phyloP scores from a whole-genome alignment of 2,888 invertebrate species.

The Pollenia angustigena region DNA sequence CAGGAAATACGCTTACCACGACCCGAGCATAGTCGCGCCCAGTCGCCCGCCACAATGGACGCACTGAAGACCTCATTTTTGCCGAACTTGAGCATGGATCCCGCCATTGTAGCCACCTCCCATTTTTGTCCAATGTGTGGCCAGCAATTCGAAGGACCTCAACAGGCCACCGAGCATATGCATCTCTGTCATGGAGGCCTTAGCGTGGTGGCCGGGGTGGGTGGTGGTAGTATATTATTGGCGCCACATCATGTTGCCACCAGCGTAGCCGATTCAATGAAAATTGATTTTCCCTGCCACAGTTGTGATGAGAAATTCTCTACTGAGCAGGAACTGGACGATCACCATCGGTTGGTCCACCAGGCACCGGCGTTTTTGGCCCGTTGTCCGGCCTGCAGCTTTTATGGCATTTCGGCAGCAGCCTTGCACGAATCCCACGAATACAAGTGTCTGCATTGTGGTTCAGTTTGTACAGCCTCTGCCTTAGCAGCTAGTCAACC shows the following conservation, averaged over 20 bases:
- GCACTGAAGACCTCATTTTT: constrained; percentile 82
- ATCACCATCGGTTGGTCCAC: constrained; percentile 81
- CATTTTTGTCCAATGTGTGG: constrained; percentile 83
- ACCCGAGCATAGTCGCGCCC: constrained; percentile 76
- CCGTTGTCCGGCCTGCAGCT: constrained; percentile 82
- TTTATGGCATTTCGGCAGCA: constrained; percentile 81
- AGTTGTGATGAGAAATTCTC: constrained; percentile 83
- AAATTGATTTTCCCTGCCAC: constrained; percentile 81
- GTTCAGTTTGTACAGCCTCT: constrained; percentile 80
- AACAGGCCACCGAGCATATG: constrained; percentile 82
- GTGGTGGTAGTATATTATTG: constrained; percentile 76
- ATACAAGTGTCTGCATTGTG: constrained; percentile 83
- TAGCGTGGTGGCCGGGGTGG: constrained; percentile 75
- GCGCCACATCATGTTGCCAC: constrained; percentile 75
- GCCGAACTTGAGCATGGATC: constrained; percentile 83
- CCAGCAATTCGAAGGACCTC: constrained; percentile 82
- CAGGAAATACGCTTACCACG: constrained; percentile 83
- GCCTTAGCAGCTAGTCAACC: constrained; percentile 78
- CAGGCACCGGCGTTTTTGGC: constrained; percentile 81
- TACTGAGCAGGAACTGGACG: constrained; percentile 81
- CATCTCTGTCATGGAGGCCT: constrained; percentile 80
- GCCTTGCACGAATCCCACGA: constrained; percentile 80
- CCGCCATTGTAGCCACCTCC: constrained; percentile 76
- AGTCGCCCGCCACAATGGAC: constrained; percentile 79
- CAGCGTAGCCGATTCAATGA: constrained; percentile 77